A percentile compares a stretch with the other conserved stretches of the same genome.
phyloP scores from a whole-genome alignment of 2,888 invertebrate species.

The Fragum whitleyi region DNA sequence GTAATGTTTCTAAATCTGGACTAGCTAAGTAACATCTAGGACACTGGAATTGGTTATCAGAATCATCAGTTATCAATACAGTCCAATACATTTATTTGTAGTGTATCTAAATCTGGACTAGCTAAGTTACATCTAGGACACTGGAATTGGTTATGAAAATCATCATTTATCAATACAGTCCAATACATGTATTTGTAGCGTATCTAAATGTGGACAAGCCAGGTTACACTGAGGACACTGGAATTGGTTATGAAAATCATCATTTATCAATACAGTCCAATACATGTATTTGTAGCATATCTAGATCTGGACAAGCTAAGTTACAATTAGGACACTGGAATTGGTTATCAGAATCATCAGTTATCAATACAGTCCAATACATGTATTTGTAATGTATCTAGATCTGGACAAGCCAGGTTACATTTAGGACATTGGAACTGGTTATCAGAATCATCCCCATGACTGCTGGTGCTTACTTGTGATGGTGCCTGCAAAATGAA shows the following conservation, averaged over 20 bases:
- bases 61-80: slow-evolving; percentile 70
- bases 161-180: slow-evolving; percentile 74
- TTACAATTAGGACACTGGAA: slow-evolving; percentile 77
- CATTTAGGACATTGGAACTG: slow-evolving; percentile 76
- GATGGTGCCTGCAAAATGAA: slow-evolving; percentile 26
- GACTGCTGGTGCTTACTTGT: slow-evolving; percentile 22
- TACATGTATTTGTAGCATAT: slow-evolving; percentile 79
- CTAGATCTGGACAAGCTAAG: slow-evolving; percentile 73
- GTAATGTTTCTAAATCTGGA: slow-evolving; percentile 77
- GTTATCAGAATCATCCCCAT: slow-evolving; percentile 12
- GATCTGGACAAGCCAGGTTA: slow-evolving; percentile 71
- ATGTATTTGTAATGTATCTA: slow-evolving; percentile 79
- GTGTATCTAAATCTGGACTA: slow-evolving; percentile 77
- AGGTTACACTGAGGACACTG: slow-evolving; percentile 76
- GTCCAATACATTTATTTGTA: slow-evolving; percentile 79
- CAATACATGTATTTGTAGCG: slow-evolving; percentile 78
- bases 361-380: slow-evolving; percentile 77
- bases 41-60: slow-evolving; percentile 59
- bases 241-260: slow-evolving; percentile 27
- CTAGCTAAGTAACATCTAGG: slow-evolving; percentile 74
- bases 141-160: slow-evolving; percentile 32
- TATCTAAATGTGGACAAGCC: slow-evolving; percentile 75
- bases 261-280: slow-evolving; percentile 74
- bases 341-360: slow-evolving; percentile 21
- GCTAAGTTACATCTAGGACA: slow-evolving; percentile 76